Base-by-base conservation (phyloP, 2,888 invertebrate species). In the Theretra japonica region DNA sequence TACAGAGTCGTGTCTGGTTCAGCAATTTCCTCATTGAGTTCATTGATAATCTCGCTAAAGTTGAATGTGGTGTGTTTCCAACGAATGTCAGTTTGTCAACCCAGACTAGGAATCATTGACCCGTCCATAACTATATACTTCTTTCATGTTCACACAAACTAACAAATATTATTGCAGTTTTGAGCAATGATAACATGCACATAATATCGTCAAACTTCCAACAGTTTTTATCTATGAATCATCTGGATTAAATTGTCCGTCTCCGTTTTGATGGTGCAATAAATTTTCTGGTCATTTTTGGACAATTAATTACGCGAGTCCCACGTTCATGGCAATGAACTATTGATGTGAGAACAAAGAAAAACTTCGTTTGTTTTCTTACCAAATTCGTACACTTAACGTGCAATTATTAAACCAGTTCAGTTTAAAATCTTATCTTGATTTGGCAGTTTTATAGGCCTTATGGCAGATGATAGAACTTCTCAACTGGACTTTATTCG, bases 21-120 rank as follows among this genome's bases (percentile, higher is more conserved):
- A 56, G 11, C 33, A n/a, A 53, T 41, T 65, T 71, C 41, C 65
- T 65, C 62, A 65, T 71, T 71, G 56, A 65, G 60, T 71, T 65
- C 65, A 65, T 48, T 65, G 65, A 65, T 65, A 65, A 65, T 65
- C 6, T 4, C 48, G 23, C 41, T n/a, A 23, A 41, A 60, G 30
- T 23, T 23, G 17, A 65, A 15, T 23, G 65, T 23, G 23, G 23
- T 25, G 62, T 4, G n/a, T 48, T 48, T 65, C 11, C 48, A 65
- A 48, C 60, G 3, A n/a, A 30, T 5, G 41, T 48, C 8, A 8
- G 11, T 41, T 65, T 65, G 11, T 21, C 11, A 17, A 60, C 28
- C 60, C 6, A 33, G 17, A 4, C 25, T 25, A 15, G 23, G 15
- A 59, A 53, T 53, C 41, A 41, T 41, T 41, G 41, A 41, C 41